phyloP scores from a whole-genome alignment of 1,140 invertebrate species.

The Lasaia peninsularis region DNA sequence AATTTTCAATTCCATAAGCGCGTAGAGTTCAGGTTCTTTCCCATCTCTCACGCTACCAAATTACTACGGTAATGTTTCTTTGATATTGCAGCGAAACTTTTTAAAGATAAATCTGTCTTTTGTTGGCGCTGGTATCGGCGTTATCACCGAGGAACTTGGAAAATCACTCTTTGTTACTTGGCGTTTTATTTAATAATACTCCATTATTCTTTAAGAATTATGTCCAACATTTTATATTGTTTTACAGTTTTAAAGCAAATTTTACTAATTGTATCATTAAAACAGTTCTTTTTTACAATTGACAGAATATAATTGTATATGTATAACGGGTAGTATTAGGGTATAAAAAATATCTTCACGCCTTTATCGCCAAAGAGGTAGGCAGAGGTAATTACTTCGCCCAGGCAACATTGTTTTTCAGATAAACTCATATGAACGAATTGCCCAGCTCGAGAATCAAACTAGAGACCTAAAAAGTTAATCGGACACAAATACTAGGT shows the following conservation, averaged over 20 bases:
- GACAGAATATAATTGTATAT: no score
- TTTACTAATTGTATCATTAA: no score
- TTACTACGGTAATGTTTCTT: conserved; percentile 45
- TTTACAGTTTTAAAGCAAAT: neutral
- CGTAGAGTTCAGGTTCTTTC: neutral
- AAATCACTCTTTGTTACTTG: conserved; percentile 38
- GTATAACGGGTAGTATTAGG: no score
- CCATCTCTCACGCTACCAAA: conserved; percentile 18
- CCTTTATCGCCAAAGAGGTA: no score
- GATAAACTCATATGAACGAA: no score
- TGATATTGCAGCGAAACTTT: conserved; percentile 42
- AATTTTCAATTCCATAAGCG: conserved; percentile 2
- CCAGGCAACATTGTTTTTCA: no score
- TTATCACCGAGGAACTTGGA: conserved; percentile 39
- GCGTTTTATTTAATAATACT: conserved; percentile 23
- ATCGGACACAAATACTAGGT: no score
- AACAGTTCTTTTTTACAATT: no score
- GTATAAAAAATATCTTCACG: no score
- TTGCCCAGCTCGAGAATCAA: no score
- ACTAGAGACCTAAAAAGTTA: no score
- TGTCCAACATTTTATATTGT: neutral
- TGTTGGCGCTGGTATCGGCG: conserved; percentile 32
- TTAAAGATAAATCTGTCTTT: conserved; percentile 51
- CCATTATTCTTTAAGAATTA: conserved; percentile 4
- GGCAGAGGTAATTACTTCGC: no score